phyloP scores from a whole-genome alignment of 2,797 vertebrate genomes.

The Apogon hyalosoma region DNA sequence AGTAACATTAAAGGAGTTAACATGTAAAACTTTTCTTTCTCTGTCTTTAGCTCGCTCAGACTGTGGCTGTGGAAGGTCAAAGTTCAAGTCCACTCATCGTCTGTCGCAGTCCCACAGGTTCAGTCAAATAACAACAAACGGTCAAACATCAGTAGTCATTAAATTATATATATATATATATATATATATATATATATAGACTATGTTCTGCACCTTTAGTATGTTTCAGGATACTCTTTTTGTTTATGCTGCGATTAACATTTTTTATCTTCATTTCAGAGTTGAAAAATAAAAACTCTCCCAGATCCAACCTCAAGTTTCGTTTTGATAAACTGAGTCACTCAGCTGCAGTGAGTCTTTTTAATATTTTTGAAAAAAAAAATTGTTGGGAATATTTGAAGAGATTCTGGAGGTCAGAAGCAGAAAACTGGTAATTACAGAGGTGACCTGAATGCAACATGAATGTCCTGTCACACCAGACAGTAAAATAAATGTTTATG shows the following conservation, averaged over 20 bases:
- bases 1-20: too few relatives aligned
- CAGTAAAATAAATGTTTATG: too few relatives aligned
- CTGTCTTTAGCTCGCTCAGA: slow-evolving; percentile 80
- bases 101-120: slow-evolving; percentile 94
- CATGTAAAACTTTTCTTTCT: slow-evolving; percentile 57
- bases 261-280: slow-evolving; percentile 73
- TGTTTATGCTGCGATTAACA: background rate
- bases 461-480: background rate
- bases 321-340: slow-evolving; percentile 94
- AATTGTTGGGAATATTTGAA: too few relatives aligned
- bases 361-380: background rate
- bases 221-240: background rate
- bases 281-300: slow-evolving; percentile 90
- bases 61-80: slow-evolving; percentile 82
- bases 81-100: slow-evolving; percentile 84
- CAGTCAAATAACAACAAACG: background rate
- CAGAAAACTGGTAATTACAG: too few relatives aligned
- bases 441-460: background rate
- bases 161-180: too few relatives aligned
- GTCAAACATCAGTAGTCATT: too few relatives aligned
- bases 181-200: too few relatives aligned
- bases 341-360: slow-evolving; percentile 81
- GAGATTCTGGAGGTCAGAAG: background rate
- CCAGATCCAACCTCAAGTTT: slow-evolving; percentile 93
- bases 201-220: background rate